Conservation (phyloP, 1,140 invertebrate species). For the Lutraria rhynchaena region DNA sequence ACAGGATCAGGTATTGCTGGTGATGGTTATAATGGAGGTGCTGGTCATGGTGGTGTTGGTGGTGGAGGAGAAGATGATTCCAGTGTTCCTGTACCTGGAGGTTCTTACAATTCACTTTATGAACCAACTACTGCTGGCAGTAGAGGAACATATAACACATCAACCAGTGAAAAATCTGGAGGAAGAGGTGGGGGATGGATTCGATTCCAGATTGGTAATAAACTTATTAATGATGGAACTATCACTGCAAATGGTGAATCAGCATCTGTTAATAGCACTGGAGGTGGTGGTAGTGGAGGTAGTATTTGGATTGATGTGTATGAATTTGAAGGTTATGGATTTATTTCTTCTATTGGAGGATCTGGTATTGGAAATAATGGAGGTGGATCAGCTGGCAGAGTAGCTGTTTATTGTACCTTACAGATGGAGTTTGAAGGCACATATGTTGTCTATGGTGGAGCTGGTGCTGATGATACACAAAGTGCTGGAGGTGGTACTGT, state of each 20-base stretch:
- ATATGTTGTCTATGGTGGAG: slow-evolving; percentile 67
- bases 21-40: slow-evolving; percentile 63
- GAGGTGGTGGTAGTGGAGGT: slow-evolving; percentile 73
- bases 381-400: slow-evolving; percentile 71
- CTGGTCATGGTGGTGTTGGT: slow-evolving; percentile 72
- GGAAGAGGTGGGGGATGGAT: slow-evolving; percentile 73
- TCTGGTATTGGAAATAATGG: slow-evolving; percentile 62
- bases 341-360: slow-evolving; percentile 71
- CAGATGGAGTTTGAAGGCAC: slow-evolving; percentile 68
- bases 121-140: slow-evolving; percentile 71
- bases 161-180: slow-evolving; percentile 41
- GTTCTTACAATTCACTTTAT: slow-evolving; percentile 71
- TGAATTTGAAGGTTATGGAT: slow-evolving; percentile 71
- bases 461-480: slow-evolving; percentile 48
- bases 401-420: slow-evolving; percentile 66
- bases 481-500: slow-evolving; percentile 72
- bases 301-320: slow-evolving; percentile 72
- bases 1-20: slow-evolving; percentile 57
- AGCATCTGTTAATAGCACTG: slow-evolving; percentile 37
- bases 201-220: slow-evolving; percentile 64
- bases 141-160: slow-evolving; percentile 53
- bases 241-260: slow-evolving; percentile 69
- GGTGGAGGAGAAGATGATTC: slow-evolving; percentile 57
- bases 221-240: slow-evolving; percentile 71
- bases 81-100: slow-evolving; percentile 29